phyloP scores from a whole-genome alignment of 2,113 vertebrate species.

The Mobula birostris region DNA sequence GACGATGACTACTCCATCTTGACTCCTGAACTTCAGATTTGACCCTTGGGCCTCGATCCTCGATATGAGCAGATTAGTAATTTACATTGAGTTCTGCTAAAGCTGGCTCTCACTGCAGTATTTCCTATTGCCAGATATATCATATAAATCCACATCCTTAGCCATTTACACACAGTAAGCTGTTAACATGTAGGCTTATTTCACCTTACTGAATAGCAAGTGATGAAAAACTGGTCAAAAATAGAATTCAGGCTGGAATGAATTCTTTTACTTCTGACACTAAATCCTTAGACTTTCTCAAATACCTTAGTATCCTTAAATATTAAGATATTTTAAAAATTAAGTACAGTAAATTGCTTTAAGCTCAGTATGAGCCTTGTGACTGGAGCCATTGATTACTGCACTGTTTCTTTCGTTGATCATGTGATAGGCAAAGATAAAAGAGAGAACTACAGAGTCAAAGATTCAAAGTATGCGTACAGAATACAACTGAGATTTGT shows the following conservation, averaged over 20 bases:
- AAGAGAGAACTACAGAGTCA: background rate
- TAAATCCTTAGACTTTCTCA: background rate
- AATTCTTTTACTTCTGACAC: background rate
- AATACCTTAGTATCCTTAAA: background rate
- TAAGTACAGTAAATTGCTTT: background rate
- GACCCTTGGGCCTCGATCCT: too few relatives aligned
- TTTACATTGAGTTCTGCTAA: background rate
- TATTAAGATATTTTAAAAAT: background rate
- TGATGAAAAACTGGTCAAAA: background rate
- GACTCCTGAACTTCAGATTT: too few relatives aligned
- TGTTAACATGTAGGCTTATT: background rate
- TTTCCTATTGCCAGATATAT: background rate
- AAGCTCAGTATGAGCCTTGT: background rate
- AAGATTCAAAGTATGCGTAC: too few relatives aligned
- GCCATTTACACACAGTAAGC: background rate
- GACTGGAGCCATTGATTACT: background rate
- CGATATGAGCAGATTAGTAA: background rate
- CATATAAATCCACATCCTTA: background rate
- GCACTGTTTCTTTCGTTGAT: background rate
- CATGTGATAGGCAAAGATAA: background rate
- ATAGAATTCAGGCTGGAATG: background rate
- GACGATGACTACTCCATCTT: too few relatives aligned
- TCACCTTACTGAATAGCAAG: background rate
- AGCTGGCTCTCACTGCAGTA: background rate
- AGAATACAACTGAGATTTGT: too few relatives aligned